A percentile compares a stretch with the other conserved stretches of the same genome.
Evolutionary conservation across 2,113 vertebrate genomes (phyloP).

Genomic region (Grantiella picta): DNA sequence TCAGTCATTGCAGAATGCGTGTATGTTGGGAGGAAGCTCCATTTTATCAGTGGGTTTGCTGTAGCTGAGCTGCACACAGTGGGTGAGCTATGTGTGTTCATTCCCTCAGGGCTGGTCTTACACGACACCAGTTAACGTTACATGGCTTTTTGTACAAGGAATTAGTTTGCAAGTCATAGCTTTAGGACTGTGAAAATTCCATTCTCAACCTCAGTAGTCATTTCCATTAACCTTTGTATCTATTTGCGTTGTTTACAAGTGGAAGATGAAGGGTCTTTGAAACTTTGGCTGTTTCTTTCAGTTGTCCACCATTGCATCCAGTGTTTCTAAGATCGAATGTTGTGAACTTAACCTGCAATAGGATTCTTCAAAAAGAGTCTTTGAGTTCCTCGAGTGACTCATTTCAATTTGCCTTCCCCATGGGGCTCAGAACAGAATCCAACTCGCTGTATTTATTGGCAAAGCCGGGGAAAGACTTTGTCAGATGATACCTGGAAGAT

Average conservation of each 20-base stretch:
- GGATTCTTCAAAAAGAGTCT: background rate
- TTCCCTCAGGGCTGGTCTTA: background rate
- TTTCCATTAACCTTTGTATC: background rate
- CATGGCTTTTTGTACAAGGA: background rate
- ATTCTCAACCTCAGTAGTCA: background rate
- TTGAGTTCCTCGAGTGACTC: background rate
- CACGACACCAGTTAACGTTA: background rate
- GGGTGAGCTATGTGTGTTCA: rapidly evolving
- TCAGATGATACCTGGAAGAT: background rate
- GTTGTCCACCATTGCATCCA: background rate
- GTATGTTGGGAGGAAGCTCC: background rate
- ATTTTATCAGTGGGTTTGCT: background rate
- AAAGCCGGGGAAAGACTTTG: background rate
- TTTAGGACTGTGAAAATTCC: background rate
- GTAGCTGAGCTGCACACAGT: too few relatives aligned
- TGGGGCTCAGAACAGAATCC: background rate
- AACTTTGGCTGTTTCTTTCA: background rate
- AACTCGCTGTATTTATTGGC: background rate
- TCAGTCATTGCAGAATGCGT: background rate
- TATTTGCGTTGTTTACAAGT: background rate
- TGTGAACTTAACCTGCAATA: background rate
- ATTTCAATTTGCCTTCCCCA: background rate
- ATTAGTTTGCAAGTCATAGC: background rate
- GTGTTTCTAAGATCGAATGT: background rate
- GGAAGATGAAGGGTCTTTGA: background rate